Conservation (phyloP, 2,888 invertebrate genomes). For the Falcaria lacertinaria region DNA sequence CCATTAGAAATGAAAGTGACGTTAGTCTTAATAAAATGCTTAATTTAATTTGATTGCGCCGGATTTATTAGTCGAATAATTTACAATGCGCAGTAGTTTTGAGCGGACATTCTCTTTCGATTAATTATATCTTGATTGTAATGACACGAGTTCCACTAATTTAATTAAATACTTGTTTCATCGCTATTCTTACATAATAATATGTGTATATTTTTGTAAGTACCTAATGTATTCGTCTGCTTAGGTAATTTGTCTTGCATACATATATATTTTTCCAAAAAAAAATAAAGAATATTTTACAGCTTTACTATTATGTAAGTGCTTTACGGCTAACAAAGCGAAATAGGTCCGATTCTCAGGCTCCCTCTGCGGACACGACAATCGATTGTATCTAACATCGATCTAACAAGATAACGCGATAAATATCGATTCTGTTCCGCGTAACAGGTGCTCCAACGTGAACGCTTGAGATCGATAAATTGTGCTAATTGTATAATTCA, state of each 20-base stretch:
- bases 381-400: conserved; percentile 30
- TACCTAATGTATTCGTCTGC: no score
- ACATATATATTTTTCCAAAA: no score
- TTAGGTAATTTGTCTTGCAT: no score
- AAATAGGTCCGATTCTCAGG: neutral
- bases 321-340: neutral
- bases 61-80: neutral
- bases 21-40: neutral
- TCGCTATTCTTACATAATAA: neutral
- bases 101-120: neutral
- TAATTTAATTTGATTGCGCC: neutral
- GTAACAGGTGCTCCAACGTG: conserved; percentile 31
- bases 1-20: neutral
- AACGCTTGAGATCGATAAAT: conserved; percentile 2
- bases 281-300: no score
- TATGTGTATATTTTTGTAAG: no score
- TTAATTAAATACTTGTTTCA: neutral
- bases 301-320: neutral
- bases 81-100: neutral
- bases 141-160: neutral
- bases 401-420: conserved; percentile 26
- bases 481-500: conserved; percentile 3
- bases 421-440: conserved; percentile 22
- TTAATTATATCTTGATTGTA: neutral
- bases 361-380: conserved; percentile 10